A percentile compares a stretch with the other conserved stretches of the same genome.
Conservation (phyloP, 2,888 invertebrate species). For the Aphidius colemani region DNA sequence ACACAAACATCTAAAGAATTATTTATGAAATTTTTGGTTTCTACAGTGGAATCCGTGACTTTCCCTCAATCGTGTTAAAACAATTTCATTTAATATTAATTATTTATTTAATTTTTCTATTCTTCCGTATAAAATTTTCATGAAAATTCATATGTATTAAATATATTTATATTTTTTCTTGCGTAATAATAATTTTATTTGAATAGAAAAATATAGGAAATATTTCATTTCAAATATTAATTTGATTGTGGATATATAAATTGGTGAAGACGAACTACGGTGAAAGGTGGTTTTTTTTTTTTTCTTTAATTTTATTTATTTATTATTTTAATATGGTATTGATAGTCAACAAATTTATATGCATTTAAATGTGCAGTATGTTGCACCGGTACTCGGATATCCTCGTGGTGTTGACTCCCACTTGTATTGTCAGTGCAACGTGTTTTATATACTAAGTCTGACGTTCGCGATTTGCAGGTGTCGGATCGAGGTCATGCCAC, state of each 20-base stretch:
- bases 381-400: slow-evolving; percentile 10
- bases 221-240: not conserved
- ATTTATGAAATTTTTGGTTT: slow-evolving; percentile 49
- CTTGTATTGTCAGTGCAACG: not conserved
- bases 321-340: not conserved
- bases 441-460: slow-evolving; percentile 3
- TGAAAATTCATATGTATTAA: not conserved
- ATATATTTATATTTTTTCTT: not conserved
- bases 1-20: slow-evolving; percentile 37
- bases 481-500: slow-evolving; percentile 20
- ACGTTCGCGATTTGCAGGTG: slow-evolving; percentile 20
- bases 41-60: slow-evolving; percentile 42
- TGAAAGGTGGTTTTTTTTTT: not conserved
- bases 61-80: slow-evolving; percentile 34
- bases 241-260: not conserved
- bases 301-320: not conserved
- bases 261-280: not conserved
- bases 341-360: not conserved
- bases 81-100: not conserved
- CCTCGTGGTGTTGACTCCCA: not conserved
- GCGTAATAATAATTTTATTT: not conserved
- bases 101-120: not conserved
- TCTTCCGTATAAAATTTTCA: not conserved
- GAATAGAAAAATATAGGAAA: not conserved
- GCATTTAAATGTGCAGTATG: not conserved